These are phyloP conservation scores for Serranochromis macrocephalus DNA, from an alignment of 2,113 vertebrate species.

Conservation along the genomic window DNA sequence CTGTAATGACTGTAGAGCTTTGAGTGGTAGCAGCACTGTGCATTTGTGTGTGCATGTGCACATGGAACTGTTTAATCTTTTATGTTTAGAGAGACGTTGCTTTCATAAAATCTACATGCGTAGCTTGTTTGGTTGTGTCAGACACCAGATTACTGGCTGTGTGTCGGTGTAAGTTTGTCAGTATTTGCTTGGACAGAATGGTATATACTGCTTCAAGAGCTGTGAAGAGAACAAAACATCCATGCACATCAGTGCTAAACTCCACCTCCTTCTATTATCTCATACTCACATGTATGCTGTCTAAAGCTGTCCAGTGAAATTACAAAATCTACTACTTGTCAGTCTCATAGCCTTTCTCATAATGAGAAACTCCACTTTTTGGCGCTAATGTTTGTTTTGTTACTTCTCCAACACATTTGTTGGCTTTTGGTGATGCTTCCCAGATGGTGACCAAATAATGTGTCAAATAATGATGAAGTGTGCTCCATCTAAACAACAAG, in stretches of 20 bases:
- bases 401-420: background rate
- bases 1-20: background rate
- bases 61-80: background rate
- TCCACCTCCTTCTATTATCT: background rate
- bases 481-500: background rate
- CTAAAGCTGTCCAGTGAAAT: background rate
- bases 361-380: background rate
- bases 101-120: background rate
- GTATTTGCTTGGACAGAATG: background rate
- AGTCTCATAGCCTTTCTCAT: background rate
- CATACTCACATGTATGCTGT: background rate
- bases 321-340: background rate
- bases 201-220: background rate
- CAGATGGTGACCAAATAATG: background rate
- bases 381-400: background rate
- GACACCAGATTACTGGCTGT: background rate
- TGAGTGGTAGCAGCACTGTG: background rate
- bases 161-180: background rate
- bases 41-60: background rate
- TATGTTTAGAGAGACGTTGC: background rate
- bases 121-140: background rate
- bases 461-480: background rate
- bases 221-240: background rate
- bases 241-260: background rate
- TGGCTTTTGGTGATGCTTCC: background rate